Percentiles rank a stretch among this genome's conserved stretches.
Evolutionary conservation across 1,140 invertebrate genomes (phyloP).

Genomic region (Spodoptera litura): DNA sequence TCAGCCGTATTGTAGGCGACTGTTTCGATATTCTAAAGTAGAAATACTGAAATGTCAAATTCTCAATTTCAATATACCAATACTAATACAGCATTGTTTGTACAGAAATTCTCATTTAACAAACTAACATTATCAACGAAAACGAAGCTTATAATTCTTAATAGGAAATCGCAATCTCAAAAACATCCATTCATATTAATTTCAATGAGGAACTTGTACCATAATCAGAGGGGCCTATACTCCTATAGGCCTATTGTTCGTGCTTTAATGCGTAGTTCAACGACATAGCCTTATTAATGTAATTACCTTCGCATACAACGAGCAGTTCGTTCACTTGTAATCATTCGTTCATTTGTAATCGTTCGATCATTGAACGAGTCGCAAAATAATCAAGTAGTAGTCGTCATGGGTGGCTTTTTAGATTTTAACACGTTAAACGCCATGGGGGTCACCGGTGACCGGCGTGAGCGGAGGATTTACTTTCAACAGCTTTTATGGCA

Average conservation of each 20-base stretch:
- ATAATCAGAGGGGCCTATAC: constrained; percentile 5
- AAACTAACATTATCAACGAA: not conserved
- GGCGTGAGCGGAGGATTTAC: too few relatives aligned
- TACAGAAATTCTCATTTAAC: too few relatives aligned
- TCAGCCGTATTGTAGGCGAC: too few relatives aligned
- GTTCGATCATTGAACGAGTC: not conserved
- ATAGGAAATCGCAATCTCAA: not conserved
- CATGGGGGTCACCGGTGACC: too few relatives aligned
- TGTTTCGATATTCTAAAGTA: too few relatives aligned
- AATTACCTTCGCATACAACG: constrained; percentile 33
- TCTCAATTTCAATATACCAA: too few relatives aligned
- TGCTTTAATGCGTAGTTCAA: constrained; percentile 36
- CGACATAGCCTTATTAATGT: constrained; percentile 49
- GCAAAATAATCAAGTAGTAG: not conserved
- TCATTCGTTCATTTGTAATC: not conserved
- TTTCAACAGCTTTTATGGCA: too few relatives aligned
- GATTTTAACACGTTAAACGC: too few relatives aligned
- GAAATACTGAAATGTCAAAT: too few relatives aligned
- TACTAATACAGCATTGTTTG: too few relatives aligned
- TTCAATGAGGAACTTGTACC: not conserved
- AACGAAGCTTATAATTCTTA: not conserved
- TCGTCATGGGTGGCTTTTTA: too few relatives aligned
- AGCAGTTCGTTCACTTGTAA: constrained; percentile 43
- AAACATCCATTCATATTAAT: constrained; percentile 24
- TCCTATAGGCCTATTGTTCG: constrained; percentile 16